These are phyloP conservation scores for Epizoanthus fatuus DNA, from an alignment of 92 coral and sea anemone genomes.

Conservation along the genomic window DNA sequence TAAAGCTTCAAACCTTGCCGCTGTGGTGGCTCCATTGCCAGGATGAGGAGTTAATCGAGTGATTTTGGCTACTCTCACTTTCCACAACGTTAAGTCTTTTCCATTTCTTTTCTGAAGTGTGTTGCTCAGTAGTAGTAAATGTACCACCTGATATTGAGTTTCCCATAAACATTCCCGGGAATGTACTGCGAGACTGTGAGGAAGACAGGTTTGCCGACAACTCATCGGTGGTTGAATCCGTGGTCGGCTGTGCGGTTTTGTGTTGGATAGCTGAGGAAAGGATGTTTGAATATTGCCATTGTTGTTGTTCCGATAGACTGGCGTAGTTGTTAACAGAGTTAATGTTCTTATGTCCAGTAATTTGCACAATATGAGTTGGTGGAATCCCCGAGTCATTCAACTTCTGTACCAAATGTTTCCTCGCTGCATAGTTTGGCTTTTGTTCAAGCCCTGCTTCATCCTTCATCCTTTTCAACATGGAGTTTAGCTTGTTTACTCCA, in stretches of 20 bases:
- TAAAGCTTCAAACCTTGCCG: too few relatives aligned
- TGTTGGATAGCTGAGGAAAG: too few relatives aligned
- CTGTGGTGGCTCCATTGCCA: too few relatives aligned
- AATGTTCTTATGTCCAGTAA: constrained; percentile 47
- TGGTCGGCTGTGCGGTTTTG: not conserved
- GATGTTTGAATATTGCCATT: too few relatives aligned
- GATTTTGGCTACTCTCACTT: too few relatives aligned
- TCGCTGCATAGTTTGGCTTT: constrained; percentile 23
- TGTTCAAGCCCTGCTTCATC: not conserved
- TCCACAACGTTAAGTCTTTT: too few relatives aligned
- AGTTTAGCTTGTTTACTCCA: not conserved
- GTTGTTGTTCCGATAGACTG: not conserved
- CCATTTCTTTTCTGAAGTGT: too few relatives aligned
- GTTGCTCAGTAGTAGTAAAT: too few relatives aligned
- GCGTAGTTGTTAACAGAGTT: constrained; percentile 25
- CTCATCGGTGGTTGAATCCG: not conserved
- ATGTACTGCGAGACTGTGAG: not conserved
- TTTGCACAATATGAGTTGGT: constrained; percentile 24
- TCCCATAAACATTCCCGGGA: not conserved
- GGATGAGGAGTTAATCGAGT: too few relatives aligned
- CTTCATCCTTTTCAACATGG: constrained; percentile 29
- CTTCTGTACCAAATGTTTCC: constrained; percentile 26
- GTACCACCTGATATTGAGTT: not conserved
- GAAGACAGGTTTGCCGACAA: not conserved
- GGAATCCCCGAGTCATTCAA: constrained; percentile 13